Evolutionary conservation across 2,797 vertebrate genomes (phyloP).

Genomic region (Harpagifer antarcticus): DNA sequence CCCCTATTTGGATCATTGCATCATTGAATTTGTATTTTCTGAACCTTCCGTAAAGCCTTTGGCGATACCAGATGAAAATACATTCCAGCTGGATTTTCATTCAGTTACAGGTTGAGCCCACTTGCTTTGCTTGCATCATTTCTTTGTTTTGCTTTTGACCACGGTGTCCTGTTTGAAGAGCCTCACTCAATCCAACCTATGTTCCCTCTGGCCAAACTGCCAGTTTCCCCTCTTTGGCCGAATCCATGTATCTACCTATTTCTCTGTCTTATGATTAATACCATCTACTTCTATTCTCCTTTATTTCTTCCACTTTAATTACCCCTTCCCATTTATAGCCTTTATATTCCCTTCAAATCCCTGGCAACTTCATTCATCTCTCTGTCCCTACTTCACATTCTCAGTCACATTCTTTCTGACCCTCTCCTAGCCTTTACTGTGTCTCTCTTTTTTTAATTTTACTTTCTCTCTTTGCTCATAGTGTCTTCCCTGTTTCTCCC

Average conservation of each 20-base stretch:
- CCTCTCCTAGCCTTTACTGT: slow-evolving; percentile 14
- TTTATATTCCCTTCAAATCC: slow-evolving; percentile 29
- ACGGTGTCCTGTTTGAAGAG: background rate
- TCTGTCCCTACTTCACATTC: background rate
- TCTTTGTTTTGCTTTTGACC: slow-evolving; percentile 31
- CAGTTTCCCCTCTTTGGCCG: slow-evolving; percentile 20
- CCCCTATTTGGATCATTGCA: background rate
- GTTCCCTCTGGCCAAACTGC: slow-evolving; percentile 21
- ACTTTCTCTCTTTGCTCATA: slow-evolving; percentile 9
- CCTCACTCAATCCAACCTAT: background rate
- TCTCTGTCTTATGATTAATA: slow-evolving; percentile 3
- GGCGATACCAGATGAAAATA: background rate
- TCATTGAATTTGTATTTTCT: background rate
- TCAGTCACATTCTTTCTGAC: slow-evolving; percentile 17
- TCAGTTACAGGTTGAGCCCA: slow-evolving; percentile 7
- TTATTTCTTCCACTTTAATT: background rate
- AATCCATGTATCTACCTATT: background rate
- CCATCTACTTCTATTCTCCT: background rate
- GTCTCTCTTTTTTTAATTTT: slow-evolving; percentile 5
- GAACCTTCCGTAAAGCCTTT: background rate
- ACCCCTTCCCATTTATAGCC: slow-evolving; percentile 11
- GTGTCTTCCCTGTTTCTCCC: background rate
- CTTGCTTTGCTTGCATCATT: slow-evolving; percentile 47
- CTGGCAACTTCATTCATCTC: slow-evolving; percentile 8
- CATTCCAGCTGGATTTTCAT: background rate